phyloP scores from a whole-genome alignment of 2,113 vertebrate species.

The pig (Sus scrofa) region DNA sequence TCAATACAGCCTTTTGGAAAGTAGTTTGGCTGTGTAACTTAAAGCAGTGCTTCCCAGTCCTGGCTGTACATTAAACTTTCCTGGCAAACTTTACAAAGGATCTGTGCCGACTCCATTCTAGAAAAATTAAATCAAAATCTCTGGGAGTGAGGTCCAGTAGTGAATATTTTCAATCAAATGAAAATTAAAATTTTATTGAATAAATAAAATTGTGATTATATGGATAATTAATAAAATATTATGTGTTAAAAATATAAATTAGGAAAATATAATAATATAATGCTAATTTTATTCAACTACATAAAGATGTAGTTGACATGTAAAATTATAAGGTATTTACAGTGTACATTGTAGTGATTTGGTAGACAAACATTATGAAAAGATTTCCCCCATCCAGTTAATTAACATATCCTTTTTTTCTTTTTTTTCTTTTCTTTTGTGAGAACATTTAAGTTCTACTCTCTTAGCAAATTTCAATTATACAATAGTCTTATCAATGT shows the following conservation, averaged over 20 bases:
- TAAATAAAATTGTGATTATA: slow-evolving; percentile 9
- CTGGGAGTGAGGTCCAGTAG: background rate
- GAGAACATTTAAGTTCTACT: background rate
- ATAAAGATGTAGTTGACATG: background rate
- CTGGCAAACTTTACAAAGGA: background rate
- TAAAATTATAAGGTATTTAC: background rate
- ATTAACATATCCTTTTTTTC: background rate
- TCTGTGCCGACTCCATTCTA: background rate
- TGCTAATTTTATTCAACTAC: background rate
- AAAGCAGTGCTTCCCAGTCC: background rate
- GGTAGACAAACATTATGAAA: background rate
- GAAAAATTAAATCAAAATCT: background rate
- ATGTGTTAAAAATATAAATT: background rate
- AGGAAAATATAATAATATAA: slow-evolving; percentile 23
- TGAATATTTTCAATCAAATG: slow-evolving; percentile 1
- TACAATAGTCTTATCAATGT: background rate
- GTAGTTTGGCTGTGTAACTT: background rate
- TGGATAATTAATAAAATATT: slow-evolving; percentile 23
- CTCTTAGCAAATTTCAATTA: background rate
- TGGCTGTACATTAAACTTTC: background rate
- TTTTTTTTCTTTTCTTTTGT: background rate
- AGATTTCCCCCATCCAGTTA: background rate
- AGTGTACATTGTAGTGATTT: background rate
- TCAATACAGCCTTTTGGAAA: background rate
- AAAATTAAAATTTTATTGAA: slow-evolving; percentile 33